Conservation (phyloP, 2,113 vertebrate genomes). For the Poicephalus gulielmi region DNA sequence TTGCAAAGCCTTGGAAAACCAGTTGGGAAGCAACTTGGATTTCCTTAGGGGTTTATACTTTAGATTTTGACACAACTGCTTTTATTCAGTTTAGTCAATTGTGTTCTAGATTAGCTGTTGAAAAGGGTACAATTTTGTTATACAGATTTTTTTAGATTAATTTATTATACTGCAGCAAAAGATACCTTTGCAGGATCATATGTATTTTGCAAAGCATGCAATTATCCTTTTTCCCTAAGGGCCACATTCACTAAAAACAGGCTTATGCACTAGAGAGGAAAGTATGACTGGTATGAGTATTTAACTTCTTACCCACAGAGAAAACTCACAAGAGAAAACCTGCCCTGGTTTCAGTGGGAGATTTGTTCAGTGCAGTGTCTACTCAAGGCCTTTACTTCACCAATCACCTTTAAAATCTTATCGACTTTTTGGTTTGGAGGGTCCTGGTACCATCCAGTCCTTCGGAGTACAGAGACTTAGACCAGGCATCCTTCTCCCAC, state of each 20-base stretch:
- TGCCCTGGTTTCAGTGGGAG: background rate
- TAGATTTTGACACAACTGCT: background rate
- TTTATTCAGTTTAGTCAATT: background rate
- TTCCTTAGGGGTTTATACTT: background rate
- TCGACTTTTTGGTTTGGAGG: background rate
- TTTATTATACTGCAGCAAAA: background rate
- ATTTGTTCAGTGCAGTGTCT: background rate
- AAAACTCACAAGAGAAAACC: background rate
- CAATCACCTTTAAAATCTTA: background rate
- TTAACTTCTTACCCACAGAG: background rate
- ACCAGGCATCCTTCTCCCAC: background rate
- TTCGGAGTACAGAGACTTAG: background rate
- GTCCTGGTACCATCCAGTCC: background rate
- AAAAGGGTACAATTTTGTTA: background rate
- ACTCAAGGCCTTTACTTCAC: background rate
- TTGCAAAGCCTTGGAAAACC: background rate
- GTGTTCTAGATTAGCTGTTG: background rate
- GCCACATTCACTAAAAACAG: constrained; percentile 48
- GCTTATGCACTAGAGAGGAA: background rate
- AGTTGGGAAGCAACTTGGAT: background rate
- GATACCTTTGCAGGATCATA: background rate
- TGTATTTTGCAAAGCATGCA: background rate
- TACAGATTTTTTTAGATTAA: background rate
- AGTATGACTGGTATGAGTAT: background rate
- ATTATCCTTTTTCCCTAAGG: background rate